Conservation (phyloP, 2,797 vertebrate species). For the Rhadinocentrus ornatus region DNA sequence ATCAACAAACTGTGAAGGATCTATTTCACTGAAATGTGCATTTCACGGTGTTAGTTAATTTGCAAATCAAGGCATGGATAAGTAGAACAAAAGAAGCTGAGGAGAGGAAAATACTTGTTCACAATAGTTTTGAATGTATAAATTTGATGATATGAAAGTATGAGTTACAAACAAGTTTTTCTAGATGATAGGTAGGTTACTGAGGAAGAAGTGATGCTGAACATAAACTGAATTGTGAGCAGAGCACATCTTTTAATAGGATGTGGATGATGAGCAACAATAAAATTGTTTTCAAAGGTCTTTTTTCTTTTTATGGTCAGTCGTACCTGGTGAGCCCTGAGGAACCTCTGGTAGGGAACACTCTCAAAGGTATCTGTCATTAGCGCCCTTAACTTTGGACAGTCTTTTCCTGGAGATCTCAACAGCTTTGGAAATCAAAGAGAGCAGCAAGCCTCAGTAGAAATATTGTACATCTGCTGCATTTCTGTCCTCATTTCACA, state of each 20-base stretch:
- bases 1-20: slow-evolving; percentile 54
- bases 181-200: slow-evolving; percentile 40
- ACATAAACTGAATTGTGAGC: slow-evolving; percentile 33
- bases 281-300: neutral
- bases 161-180: slow-evolving; percentile 29
- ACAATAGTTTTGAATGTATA: slow-evolving; percentile 32
- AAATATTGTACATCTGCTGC: slow-evolving; percentile 27
- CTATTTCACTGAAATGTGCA: slow-evolving; percentile 54
- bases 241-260: slow-evolving; percentile 3
- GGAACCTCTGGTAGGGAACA: slow-evolving; percentile 79
- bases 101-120: slow-evolving; percentile 19
- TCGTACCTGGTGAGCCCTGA: slow-evolving; percentile 82
- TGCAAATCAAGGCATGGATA: slow-evolving; percentile 16
- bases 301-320: slow-evolving; percentile 7
- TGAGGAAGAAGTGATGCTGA: slow-evolving; percentile 36
- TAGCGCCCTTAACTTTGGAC: slow-evolving; percentile 82
- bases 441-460: slow-evolving; percentile 35
- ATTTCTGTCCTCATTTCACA: slow-evolving; percentile 52
- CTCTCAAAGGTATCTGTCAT: slow-evolving; percentile 84
- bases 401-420: slow-evolving; percentile 83
- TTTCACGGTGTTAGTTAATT: slow-evolving; percentile 42
- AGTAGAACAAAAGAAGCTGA: slow-evolving; percentile 22
- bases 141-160: slow-evolving; percentile 20
- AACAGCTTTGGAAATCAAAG: slow-evolving; percentile 78
- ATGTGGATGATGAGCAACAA: slow-evolving; percentile 23